phyloP scores from a whole-genome alignment of 2,888 invertebrate species.

The Lasioglossum oenotherae region DNA sequence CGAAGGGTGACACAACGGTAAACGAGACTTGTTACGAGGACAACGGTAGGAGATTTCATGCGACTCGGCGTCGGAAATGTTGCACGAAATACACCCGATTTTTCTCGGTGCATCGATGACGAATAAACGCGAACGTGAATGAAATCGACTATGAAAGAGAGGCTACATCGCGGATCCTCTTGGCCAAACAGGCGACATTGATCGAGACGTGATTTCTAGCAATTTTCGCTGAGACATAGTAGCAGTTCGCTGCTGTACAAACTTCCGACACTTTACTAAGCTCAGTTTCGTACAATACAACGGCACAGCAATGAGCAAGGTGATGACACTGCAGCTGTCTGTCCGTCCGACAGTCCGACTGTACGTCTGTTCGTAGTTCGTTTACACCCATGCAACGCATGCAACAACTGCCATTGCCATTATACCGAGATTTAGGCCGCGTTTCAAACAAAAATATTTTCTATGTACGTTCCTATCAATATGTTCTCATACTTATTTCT shows the following conservation, averaged over 20 bases:
- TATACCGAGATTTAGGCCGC: slow-evolving; percentile 38
- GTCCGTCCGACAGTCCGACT: slow-evolving; percentile 49
- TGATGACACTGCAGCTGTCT: slow-evolving; percentile 65
- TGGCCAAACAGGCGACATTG: slow-evolving; percentile 55
- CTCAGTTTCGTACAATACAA: slow-evolving; percentile 38
- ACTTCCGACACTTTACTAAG: slow-evolving; percentile 48
- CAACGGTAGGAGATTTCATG: slow-evolving; percentile 55
- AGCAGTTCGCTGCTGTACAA: slow-evolving; percentile 50
- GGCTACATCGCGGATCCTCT: slow-evolving; percentile 70
- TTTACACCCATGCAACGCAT: slow-evolving; percentile 63
- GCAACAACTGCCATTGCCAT: slow-evolving; percentile 51
- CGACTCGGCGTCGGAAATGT: slow-evolving; percentile 56
- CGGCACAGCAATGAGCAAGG: slow-evolving; percentile 46
- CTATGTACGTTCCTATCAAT: not conserved
- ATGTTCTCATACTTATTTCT: not conserved
- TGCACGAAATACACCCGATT: slow-evolving; percentile 58
- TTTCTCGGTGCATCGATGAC: slow-evolving; percentile 69
- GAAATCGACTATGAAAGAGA: slow-evolving; percentile 35
- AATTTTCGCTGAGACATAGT: slow-evolving; percentile 67
- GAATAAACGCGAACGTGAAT: slow-evolving; percentile 58
- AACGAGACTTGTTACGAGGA: slow-evolving; percentile 44
- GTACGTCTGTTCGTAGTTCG: slow-evolving; percentile 41
- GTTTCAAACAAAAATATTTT: slow-evolving; percentile 26
- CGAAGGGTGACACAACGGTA: slow-evolving; percentile 45
- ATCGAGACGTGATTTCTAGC: slow-evolving; percentile 45